Conservation (phyloP, 2,888 invertebrate species). For the Himalopsyche tibetana region DNA sequence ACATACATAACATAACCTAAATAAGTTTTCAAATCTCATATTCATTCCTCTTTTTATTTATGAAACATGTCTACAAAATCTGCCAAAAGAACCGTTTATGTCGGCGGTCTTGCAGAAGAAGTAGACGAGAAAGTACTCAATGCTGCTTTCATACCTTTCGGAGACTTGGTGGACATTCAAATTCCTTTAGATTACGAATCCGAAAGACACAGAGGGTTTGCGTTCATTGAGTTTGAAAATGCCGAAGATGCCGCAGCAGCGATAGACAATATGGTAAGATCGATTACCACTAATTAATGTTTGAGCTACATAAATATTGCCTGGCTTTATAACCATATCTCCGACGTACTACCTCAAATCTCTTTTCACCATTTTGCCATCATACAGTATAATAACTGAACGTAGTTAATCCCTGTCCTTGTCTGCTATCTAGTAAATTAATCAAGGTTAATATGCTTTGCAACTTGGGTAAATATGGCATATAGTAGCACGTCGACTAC, state of each 20-base stretch:
- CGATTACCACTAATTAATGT: neutral
- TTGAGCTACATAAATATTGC: no score
- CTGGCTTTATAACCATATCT: no score
- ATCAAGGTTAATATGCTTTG: no score
- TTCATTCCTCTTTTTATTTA: neutral
- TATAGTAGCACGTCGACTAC: no score
- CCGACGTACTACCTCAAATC: no score
- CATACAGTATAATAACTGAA: no score
- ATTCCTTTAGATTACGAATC: constrained; percentile 98
- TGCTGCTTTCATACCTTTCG: constrained; percentile 98
- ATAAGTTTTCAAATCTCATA: constrained; percentile 3
- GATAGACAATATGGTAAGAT: constrained; percentile 97
- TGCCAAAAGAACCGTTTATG: constrained; percentile 89
- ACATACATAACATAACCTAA: constrained; percentile 46
- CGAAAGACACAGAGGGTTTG: constrained; percentile 98
- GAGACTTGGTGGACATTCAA: constrained; percentile 98
- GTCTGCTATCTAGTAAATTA: no score
- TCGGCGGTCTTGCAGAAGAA: constrained; percentile 94
- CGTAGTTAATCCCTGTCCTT: no score
- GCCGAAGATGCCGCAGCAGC: constrained; percentile 99
- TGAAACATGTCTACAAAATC: constrained; percentile 76
- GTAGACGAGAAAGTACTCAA: constrained; percentile 96
- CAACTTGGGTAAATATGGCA: no score
- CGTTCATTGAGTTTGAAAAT: constrained; percentile 98
- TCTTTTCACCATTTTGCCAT: no score